Base-by-base conservation (phyloP, 2,888 invertebrate species). In the Eumerus sabulonum region DNA sequence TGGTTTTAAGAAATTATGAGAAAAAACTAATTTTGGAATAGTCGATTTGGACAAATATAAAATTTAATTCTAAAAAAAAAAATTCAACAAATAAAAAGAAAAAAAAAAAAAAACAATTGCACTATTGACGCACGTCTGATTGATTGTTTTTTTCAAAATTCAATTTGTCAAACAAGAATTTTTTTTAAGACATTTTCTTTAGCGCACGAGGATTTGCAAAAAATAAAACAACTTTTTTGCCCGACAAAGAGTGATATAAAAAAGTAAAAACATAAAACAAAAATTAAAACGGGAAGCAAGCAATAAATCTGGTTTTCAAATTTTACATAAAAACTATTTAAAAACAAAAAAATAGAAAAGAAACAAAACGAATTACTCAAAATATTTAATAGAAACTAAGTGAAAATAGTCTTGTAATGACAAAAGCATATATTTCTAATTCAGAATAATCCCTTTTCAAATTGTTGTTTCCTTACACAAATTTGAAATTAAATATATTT, bases 141-240 rank as follows among this genome's bases (percentile, higher is more conserved):
- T n/a, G n/a, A 19, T 38, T 17, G 51, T 53, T 54, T 16, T 27
- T 59, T 53, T 42, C 35, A 40, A 62, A 70, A 56, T 42, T 45
- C 60, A 50, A 13, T 35, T 48, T 27, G 11, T 14, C 18, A 67
- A 19, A 19, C 50, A 27, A 70, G 27, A 27, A 7, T 27, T 27
- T 27, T 27, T 40, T 36, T 36, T 36, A 36, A n/a, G 9, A 40
- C 11, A 40, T 5, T n/a, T 40, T 40, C 5, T 9, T 56, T 54
- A 76, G 82, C 83, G 82, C 83, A 82, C 68, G 79, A 72, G 81
- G 82, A 82, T 82, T 81, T n/a, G 36, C 40, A 40, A 40, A 40
- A 40, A 40, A 27, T 60, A 72, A 59, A 59, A 50, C 13, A 56
- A 72, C n/a, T n/a, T n/a, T n/a, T n/a, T n/a, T n/a, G 67, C 54